Percentiles rank a stretch among this genome's conserved stretches.
phyloP scores from a whole-genome alignment of 2,113 vertebrate species.

The Daphoenositta chrysoptera region DNA sequence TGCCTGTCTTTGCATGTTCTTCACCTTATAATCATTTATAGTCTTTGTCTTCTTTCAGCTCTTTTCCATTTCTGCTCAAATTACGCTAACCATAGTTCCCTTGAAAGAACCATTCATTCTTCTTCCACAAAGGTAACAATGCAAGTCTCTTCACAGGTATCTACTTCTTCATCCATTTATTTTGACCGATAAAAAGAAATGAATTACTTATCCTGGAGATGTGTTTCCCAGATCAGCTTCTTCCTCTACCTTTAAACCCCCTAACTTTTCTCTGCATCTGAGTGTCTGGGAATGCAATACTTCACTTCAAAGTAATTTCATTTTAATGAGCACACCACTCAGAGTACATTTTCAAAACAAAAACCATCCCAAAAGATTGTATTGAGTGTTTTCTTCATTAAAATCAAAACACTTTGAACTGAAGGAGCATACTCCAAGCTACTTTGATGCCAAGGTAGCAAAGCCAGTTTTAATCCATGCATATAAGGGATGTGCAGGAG shows the following conservation, averaged over 20 bases:
- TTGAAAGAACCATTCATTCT: neutral
- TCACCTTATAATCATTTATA: neutral
- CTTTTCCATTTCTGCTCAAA: neutral
- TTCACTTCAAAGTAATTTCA: conserved; percentile 30
- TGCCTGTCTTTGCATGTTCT: neutral
- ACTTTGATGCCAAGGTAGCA: conserved; percentile 19
- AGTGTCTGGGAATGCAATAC: neutral
- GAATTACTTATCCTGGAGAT: neutral
- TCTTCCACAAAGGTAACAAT: neutral
- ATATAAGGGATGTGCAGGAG: neutral
- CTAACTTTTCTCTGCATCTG: neutral
- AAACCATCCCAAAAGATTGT: neutral
- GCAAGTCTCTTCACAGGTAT: neutral
- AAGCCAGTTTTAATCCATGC: conserved; percentile 1
- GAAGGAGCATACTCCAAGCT: neutral
- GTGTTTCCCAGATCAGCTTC: neutral
- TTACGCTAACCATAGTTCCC: neutral
- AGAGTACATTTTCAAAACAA: conserved; percentile 9
- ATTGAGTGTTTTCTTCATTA: neutral
- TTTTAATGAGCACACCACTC: conserved; percentile 13
- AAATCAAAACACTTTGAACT: conserved; percentile 26
- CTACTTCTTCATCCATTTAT: neutral
- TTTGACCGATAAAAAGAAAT: neutral
- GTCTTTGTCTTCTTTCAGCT: neutral
- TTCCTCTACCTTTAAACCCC: neutral